Conservation (phyloP, 2,113 vertebrate species). For the Calypte anna region DNA sequence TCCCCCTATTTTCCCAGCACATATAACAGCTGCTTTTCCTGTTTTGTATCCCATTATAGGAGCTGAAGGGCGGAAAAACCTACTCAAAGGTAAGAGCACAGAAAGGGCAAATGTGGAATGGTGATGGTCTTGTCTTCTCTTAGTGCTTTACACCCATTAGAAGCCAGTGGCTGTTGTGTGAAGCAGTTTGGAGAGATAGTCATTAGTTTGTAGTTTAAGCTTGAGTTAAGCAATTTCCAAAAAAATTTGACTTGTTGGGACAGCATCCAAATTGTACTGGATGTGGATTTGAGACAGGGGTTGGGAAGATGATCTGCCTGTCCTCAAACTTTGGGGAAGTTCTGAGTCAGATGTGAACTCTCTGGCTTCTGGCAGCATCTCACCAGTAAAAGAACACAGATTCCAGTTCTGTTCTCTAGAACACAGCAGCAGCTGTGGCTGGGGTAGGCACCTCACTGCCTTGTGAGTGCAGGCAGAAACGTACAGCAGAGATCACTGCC, state of each 20-base stretch:
- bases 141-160: background rate
- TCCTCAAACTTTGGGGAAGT: conserved; percentile 65
- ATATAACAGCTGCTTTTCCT: conserved; percentile 42
- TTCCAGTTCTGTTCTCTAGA: conserved; percentile 10
- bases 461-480: background rate
- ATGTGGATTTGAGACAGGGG: conserved; percentile 30
- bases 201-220: background rate
- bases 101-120: background rate
- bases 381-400: conserved; percentile 1
- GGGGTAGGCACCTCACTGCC: background rate
- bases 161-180: background rate
- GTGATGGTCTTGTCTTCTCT: background rate
- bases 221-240: background rate
- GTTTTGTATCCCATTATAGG: conserved; percentile 84
- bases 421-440: background rate
- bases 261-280: conserved; percentile 37
- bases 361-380: conserved; percentile 36
- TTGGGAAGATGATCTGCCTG: conserved; percentile 48
- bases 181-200: background rate
- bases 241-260: background rate
- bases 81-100: conserved; percentile 91
- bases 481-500: background rate
- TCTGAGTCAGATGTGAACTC: conserved; percentile 72
- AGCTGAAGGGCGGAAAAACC: conserved; percentile 97
- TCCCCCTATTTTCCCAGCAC: background rate